Evolutionary conservation across 2,797 vertebrate species (phyloP), one percentile per base, ranked within the genome.

Genomic region (Cirrhinus molitorella): DNA sequence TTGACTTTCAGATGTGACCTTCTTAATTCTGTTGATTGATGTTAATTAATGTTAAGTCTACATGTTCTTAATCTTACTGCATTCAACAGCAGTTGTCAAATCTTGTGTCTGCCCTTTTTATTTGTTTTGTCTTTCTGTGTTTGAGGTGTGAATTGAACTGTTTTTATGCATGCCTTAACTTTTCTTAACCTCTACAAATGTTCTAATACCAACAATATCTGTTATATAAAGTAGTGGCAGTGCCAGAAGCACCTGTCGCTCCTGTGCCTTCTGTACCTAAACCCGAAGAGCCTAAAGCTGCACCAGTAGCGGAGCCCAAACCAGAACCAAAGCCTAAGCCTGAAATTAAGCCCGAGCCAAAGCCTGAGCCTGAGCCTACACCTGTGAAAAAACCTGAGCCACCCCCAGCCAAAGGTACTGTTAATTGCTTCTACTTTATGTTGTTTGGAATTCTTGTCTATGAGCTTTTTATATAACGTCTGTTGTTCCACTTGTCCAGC

Each of bases 331-430:
- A 84, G 47, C 59, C 67, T 53, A 84, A 89, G 72, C 70, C 83
- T 51, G 72, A 80, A 82, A 74, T 81, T 67, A 82, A 76, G 9
- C 13, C 81, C 11, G 65, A 78, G 75, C 45, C 49, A 49, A 85
- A 90, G 80, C 87, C 90, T 31, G 86, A 91, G 68, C 71, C 83
- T 55, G 90, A 92, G 86, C 87, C 87, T 4, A 87, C 14, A 9
- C 70, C 83, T 14, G 51, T 83, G 53, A 92, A 92, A 93, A 95
- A 95, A 89, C 85, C 93, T 14, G 94, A 91, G 55, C 81, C 90
- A 4, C 93, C 91, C 47, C 91, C 93, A 86, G 88, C 93, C 80
- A 95, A 95, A 98, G 97, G 98, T 99, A 97, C 81, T 83, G 90
- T 57, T 86, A 88, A 63, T 80, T 28, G 61, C 17, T 71, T 66